Conservation (phyloP, 2,888 invertebrate genomes). For the Unio pictorum region DNA sequence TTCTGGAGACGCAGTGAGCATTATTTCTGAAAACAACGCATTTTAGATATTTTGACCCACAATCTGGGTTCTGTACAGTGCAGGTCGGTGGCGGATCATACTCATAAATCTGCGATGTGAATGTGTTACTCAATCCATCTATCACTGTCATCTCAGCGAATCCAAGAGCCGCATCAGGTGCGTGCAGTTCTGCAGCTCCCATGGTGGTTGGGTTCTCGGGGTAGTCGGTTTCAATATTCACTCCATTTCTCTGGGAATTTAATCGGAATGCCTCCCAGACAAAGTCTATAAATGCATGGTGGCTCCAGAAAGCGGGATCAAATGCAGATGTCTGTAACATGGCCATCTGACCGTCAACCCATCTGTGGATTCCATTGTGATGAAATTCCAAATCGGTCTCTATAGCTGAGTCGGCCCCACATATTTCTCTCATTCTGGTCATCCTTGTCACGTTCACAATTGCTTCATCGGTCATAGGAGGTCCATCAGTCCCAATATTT, state of each 20-base stretch:
- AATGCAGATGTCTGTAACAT: slow-evolving; percentile 44
- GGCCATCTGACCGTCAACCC: slow-evolving; percentile 54
- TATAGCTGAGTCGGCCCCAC: slow-evolving; percentile 37
- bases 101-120: slow-evolving; percentile 34
- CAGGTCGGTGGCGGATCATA: slow-evolving; percentile 52
- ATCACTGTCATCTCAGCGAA: slow-evolving; percentile 41
- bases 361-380: slow-evolving; percentile 52
- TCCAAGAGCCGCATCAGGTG: slow-evolving; percentile 43
- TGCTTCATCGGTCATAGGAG: slow-evolving; percentile 34
- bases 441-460: slow-evolving; percentile 34
- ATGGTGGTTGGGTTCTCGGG: slow-evolving; percentile 29
- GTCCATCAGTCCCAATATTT: slow-evolving; percentile 47
- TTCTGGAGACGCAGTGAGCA: slow-evolving; percentile 32
- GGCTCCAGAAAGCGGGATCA: slow-evolving; percentile 55
- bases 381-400: slow-evolving; percentile 44
- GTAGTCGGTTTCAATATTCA: slow-evolving; percentile 28
- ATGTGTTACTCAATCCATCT: slow-evolving; percentile 40
- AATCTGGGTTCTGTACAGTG: slow-evolving; percentile 25
- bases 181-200: slow-evolving; percentile 36
- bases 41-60: slow-evolving; percentile 46
- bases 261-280: slow-evolving; percentile 52
- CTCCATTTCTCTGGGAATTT: slow-evolving; percentile 19
- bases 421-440: slow-evolving; percentile 26
- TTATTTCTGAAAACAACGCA: slow-evolving; percentile 23
- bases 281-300: slow-evolving; percentile 52